Base-by-base conservation (phyloP, 2,888 invertebrate species). In the Meloe dianella region DNA sequence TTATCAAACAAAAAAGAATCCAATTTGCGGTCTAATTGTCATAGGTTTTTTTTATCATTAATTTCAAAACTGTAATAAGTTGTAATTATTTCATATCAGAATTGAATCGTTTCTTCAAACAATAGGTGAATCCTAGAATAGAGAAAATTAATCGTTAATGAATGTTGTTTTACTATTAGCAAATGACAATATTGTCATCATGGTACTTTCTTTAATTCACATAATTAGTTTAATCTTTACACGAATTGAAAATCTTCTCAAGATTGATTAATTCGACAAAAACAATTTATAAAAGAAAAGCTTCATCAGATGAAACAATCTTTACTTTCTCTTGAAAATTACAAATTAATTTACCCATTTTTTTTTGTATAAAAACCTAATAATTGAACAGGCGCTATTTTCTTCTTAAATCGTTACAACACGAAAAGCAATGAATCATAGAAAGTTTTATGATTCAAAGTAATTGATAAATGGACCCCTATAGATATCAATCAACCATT, bases 241-340 rank as follows among this genome's bases (percentile, higher is more conserved):
- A 27, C 27, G 4, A 27, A 27, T 4, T 27, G 27, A 27, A 3
- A 27, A 35, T 35, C n/a, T 41, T 41, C 41, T 17, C 7, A 41
- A 17, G 17, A n/a, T 41, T 35, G n/a, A 17, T n/a, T 8, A 17
- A 41, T 41, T n/a, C 41, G 41, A 41, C 17, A 6, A 17, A 41
- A 47, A 47, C 8, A 9, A 17, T 41, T 17, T 20, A 20, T 35
- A 12, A 20, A 20, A 1, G 47, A 20, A 47, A 47, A 47, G 12
- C 47, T 20, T 47, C 22, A 47, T 47, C 20, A 20, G 47, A 47
- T 20, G 9, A 4, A 8, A 47, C 47, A 20, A 20, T 47, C 47
- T 47, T 47, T 47, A 47, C 47, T 47, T 47, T 47, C 47, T 47
- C 47, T 47, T 2, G 47, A 47, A 47, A 41, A 41, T 47, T 47